Evolutionary conservation across 2,888 invertebrate species (phyloP).

Genomic region (Rhagophthalmus giganteus): DNA sequence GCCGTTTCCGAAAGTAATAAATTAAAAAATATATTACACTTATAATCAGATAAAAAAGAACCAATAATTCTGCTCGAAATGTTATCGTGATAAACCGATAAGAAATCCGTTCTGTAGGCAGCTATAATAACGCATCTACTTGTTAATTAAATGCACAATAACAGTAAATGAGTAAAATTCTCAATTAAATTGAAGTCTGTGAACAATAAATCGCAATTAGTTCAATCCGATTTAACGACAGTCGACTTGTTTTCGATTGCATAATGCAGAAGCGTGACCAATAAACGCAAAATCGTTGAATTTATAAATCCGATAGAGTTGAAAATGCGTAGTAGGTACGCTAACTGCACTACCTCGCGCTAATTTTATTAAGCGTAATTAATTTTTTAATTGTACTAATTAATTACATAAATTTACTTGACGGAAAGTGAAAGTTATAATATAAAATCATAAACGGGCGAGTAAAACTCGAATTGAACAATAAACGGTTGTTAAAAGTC

Average conservation of each 20-base stretch:
- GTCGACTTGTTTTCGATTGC: slow-evolving; percentile 41
- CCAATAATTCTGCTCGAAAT: no score
- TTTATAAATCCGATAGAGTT: slow-evolving; percentile 20
- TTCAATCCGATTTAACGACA: slow-evolving; percentile 43
- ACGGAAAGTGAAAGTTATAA: no score
- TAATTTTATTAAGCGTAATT: no score
- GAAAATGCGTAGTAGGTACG: slow-evolving; percentile 16
- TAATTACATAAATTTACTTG: no score
- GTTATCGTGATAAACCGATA: no score
- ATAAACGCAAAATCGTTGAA: slow-evolving; percentile 30
- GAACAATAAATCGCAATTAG: slow-evolving; percentile 52
- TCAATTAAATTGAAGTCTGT: slow-evolving; percentile 49
- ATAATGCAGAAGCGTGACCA: slow-evolving; percentile 44
- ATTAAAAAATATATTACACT: no score
- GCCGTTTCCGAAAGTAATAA: no score
- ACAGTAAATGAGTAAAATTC: slow-evolving; percentile 46
- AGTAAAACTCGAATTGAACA: no score
- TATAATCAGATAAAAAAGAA: no score
- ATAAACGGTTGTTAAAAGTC: no score
- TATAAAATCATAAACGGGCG: no score
- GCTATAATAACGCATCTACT: slow-evolving; percentile 13
- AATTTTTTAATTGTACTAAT: no score
- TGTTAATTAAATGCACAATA: slow-evolving; percentile 39
- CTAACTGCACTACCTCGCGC: background rate
- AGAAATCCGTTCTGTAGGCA: slow-evolving; percentile 8